Evolutionary conservation across 2,113 vertebrate species (phyloP), one percentile per base, ranked within the genome.

Genomic region (Chaetorhynchus papuensis): DNA sequence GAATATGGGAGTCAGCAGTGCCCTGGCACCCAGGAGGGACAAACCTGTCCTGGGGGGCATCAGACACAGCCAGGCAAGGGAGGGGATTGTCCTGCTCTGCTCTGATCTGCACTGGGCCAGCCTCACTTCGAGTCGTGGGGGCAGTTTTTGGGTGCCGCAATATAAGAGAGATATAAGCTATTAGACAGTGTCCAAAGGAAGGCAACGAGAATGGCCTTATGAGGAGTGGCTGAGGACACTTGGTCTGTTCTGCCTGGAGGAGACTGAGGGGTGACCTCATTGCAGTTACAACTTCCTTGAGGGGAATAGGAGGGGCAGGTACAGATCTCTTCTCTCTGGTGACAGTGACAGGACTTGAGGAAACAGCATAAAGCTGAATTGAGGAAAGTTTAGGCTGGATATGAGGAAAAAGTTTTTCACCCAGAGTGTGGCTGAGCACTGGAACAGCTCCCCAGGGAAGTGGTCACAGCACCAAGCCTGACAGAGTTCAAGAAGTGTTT

Each of bases 31-130:
- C 54, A 60, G 45, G 23, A 77, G 45, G 11, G 18, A 3, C 37
- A 33, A 0, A 15, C 27, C 9, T 87, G 22, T 33, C 33, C 33
- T 52, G 37, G 12, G 11, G 13, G 7, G 0, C 18, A 33, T 60
- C 53, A 44, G 33, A 6, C 11, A 18, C 31, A 52, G 18, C 27
- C 0, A 0, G 63, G 27, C 18, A 33, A 52, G 37, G 14, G 31
- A 52, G 11, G 14, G 31, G 17, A 60, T 5, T 37, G 27, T 52
- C 9, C 44, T 0, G 0, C 41, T 15, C 35, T 52, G 44, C 37
- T 52, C 37, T 57, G 54, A n/a, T 56, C 54, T 50, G 71, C 15
- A 5, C 53, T 60, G 45, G 14, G 9, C 8, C 1, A 10, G 27
- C 15, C 14, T 37, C 45, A 60, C 6, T 31, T 77, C 0, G 1